A percentile compares a stretch with the other conserved stretches of the same genome.
Conservation (phyloP, 1,140 invertebrate genomes). For the Aphaenogaster floridana region DNA sequence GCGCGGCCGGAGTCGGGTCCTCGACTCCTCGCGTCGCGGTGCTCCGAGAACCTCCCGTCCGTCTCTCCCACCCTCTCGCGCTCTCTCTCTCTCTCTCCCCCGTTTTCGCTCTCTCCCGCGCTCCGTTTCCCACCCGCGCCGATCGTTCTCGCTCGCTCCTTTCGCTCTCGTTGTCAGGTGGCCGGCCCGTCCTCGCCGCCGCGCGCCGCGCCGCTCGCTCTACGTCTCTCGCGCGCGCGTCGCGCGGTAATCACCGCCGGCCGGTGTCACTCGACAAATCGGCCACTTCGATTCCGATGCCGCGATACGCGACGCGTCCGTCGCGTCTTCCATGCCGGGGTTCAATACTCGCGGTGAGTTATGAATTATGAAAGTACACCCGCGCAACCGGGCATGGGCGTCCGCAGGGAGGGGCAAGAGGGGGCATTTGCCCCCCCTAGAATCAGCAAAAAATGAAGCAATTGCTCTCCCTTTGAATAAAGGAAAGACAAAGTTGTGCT, state of each 20-base stretch:
- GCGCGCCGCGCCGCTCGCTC: background rate
- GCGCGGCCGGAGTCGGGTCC: background rate
- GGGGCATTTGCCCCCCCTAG: too few relatives aligned
- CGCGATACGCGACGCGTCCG: background rate
- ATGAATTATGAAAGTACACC: background rate
- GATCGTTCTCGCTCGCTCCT: constrained; percentile 10
- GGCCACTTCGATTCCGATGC: constrained; percentile 11
- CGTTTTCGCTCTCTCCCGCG: background rate
- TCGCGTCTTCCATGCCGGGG: background rate
- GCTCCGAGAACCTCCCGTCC: constrained; percentile 44
- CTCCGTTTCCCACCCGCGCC: background rate
- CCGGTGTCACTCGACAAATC: constrained; percentile 29
- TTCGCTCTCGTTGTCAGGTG: constrained; percentile 64
- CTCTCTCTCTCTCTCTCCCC: background rate
- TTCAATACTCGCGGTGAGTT: background rate
- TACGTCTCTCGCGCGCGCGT: background rate
- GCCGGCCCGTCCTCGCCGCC: background rate
- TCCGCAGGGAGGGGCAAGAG: too few relatives aligned
- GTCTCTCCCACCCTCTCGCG: background rate
- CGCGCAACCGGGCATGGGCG: background rate
- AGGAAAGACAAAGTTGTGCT: too few relatives aligned
- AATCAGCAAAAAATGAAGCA: too few relatives aligned
- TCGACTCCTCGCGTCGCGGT: constrained; percentile 10
- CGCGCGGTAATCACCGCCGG: constrained; percentile 26
- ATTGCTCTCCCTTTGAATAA: too few relatives aligned